These are phyloP conservation scores for Tylochromis polylepis DNA, from an alignment of 2,113 vertebrate genomes.

Conservation along the genomic window DNA sequence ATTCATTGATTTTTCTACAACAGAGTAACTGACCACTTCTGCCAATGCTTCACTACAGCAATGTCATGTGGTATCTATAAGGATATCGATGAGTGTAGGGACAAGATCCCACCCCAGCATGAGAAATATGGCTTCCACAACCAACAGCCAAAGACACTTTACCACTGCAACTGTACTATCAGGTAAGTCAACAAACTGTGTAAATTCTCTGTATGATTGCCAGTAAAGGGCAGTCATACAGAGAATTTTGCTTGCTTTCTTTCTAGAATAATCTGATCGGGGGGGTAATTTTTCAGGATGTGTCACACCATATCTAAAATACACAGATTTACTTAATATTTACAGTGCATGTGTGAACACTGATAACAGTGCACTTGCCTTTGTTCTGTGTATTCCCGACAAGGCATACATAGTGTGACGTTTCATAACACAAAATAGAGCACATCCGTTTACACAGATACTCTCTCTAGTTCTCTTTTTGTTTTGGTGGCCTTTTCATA, in stretches of 20 bases:
- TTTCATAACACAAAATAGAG: slow-evolving; percentile 7
- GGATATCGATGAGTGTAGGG: slow-evolving; percentile 67
- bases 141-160: slow-evolving; percentile 50
- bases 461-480: neutral
- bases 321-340: neutral
- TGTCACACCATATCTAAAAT: neutral
- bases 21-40: no score
- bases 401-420: neutral
- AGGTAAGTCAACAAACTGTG: slow-evolving; percentile 56
- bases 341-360: neutral
- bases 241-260: neutral
- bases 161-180: slow-evolving; percentile 82
- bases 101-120: slow-evolving; percentile 69
- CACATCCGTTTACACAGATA: neutral
- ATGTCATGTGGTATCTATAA: slow-evolving; percentile 65
- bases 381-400: neutral
- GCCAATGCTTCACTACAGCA: slow-evolving; percentile 15
- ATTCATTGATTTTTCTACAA: neutral
- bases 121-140: slow-evolving; percentile 77
- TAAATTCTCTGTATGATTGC: neutral
- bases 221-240: neutral
- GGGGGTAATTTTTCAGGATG: neutral
- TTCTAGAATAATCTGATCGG: neutral
- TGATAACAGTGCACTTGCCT: neutral
- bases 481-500: neutral